A percentile compares a stretch with the other conserved stretches of the same genome.
Evolutionary conservation across 2,888 invertebrate genomes (phyloP).

Genomic region (Acronicta aceris): DNA sequence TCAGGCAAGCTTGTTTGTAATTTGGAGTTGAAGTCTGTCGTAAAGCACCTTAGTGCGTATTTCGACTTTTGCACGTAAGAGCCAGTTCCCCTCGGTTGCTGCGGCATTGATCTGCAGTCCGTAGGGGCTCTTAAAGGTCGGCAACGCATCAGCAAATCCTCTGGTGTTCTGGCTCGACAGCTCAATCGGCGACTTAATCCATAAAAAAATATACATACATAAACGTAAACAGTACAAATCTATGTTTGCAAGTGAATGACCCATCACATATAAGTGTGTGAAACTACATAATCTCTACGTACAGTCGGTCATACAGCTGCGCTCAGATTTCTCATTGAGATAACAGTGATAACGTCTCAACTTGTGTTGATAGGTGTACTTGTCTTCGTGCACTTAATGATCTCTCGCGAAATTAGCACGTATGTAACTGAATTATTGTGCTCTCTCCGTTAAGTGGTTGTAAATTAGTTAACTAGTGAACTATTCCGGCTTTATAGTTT

Average conservation of each 20-base stretch:
- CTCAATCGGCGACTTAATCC: too few species aligned
- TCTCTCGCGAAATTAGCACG: conserved; percentile 10
- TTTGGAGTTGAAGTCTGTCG: too few species aligned
- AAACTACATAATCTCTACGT: conserved; percentile 30
- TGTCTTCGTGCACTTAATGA: conserved; percentile 15
- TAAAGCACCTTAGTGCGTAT: too few species aligned
- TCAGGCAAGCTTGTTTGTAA: too few species aligned
- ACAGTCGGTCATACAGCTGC: conserved; percentile 41
- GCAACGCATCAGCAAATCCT: too few species aligned
- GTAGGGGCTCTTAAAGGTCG: too few species aligned
- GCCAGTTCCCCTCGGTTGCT: too few species aligned
- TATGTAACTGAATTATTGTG: conserved; percentile 12
- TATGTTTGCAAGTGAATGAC: conserved; percentile 12
- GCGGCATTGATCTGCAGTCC: too few species aligned
- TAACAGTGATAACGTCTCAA: conserved; percentile 34
- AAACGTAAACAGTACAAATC: too few species aligned
- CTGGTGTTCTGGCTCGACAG: too few species aligned
- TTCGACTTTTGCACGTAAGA: too few species aligned
- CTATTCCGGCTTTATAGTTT: conserved; percentile 21
- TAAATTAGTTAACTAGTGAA: conserved; percentile 17
- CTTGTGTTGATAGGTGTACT: conserved; percentile 31
- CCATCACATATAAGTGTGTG: conserved; percentile 43
- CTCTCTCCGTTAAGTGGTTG: conserved; percentile 36
- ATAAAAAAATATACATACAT: too few species aligned
- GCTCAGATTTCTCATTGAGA: conserved; percentile 46